A percentile compares a stretch with the other conserved stretches of the same genome.
These are phyloP conservation scores for Pseudolycoriella hygida DNA, from an alignment of 2,888 invertebrate genomes.

Conservation along the genomic window DNA sequence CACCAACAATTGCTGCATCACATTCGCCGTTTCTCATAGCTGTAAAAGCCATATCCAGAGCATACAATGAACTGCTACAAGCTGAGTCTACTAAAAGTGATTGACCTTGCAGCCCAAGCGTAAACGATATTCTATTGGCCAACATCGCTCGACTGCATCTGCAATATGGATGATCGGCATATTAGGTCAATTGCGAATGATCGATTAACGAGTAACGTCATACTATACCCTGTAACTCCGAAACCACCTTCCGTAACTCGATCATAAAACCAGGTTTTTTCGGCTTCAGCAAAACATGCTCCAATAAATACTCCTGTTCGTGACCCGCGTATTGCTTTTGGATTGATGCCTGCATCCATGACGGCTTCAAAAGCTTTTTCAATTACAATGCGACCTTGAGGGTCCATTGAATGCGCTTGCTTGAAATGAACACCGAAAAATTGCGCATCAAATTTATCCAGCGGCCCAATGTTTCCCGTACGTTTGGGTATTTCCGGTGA, in stretches of 20 bases:
- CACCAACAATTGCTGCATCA: slow-evolving; percentile 80
- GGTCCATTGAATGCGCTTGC: slow-evolving; percentile 60
- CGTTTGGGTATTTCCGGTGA: slow-evolving; percentile 57
- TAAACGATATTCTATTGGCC: slow-evolving; percentile 78
- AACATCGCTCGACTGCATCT: slow-evolving; percentile 83
- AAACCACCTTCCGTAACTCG: slow-evolving; percentile 35
- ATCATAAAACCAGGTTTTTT: slow-evolving; percentile 51
- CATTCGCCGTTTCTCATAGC: slow-evolving; percentile 64
- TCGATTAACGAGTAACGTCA: no score
- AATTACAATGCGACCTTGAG: slow-evolving; percentile 57
- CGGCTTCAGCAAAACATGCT: slow-evolving; percentile 51
- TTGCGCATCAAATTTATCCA: slow-evolving; percentile 56
- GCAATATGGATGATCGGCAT: slow-evolving; percentile 10
- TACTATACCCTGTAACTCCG: slow-evolving; percentile 23
- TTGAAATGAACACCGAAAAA: slow-evolving; percentile 60
- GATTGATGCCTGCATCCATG: slow-evolving; percentile 56
- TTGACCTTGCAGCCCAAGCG: slow-evolving; percentile 74
- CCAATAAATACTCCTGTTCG: slow-evolving; percentile 60
- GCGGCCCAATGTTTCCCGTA: slow-evolving; percentile 49
- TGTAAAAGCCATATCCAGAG: slow-evolving; percentile 64
- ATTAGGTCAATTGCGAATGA: no score
- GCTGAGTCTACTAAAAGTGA: slow-evolving; percentile 83
- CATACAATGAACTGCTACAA: slow-evolving; percentile 80
- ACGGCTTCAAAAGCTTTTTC: slow-evolving; percentile 65
- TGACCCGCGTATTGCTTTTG: slow-evolving; percentile 41